These are phyloP conservation scores for Maniola hyperantus DNA, from an alignment of 2,888 invertebrate genomes.

Conservation along the genomic window DNA sequence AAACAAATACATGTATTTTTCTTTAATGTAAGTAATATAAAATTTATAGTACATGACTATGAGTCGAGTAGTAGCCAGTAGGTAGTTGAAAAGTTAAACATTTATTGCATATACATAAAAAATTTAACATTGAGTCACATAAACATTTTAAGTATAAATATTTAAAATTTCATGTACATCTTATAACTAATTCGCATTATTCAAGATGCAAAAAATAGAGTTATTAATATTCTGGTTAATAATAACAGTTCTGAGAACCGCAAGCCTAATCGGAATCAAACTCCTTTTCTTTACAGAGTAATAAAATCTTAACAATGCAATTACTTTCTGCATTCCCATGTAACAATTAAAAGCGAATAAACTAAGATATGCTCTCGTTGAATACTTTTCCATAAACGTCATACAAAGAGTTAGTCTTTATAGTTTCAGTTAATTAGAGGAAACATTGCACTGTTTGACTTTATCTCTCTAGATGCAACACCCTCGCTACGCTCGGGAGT, in stretches of 20 bases:
- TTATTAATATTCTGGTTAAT: neutral
- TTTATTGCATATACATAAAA: too few species aligned
- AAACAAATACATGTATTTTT: too few species aligned
- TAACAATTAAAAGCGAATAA: constrained; percentile 14
- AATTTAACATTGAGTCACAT: too few species aligned
- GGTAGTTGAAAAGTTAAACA: too few species aligned
- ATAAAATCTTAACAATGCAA: constrained; percentile 10
- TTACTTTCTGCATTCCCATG: constrained; percentile 11
- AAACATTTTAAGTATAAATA: too few species aligned
- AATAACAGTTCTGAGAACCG: constrained; percentile 5
- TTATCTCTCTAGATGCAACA: too few species aligned
- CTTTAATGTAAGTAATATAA: too few species aligned
- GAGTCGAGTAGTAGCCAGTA: too few species aligned
- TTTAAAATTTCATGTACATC: too few species aligned
- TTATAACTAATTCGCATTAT: neutral
- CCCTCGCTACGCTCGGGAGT: too few species aligned
- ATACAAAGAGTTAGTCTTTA: neutral
- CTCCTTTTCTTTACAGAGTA: constrained; percentile 1
- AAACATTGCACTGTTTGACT: too few species aligned
- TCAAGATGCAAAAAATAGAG: neutral
- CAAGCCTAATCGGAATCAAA: neutral
- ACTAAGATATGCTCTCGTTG: neutral
- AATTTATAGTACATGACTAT: too few species aligned
- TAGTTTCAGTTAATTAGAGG: neutral
- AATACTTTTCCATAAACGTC: neutral